These are phyloP conservation scores for Malacoraja senta DNA, from an alignment of 2,797 vertebrate species.

Conservation along the genomic window DNA sequence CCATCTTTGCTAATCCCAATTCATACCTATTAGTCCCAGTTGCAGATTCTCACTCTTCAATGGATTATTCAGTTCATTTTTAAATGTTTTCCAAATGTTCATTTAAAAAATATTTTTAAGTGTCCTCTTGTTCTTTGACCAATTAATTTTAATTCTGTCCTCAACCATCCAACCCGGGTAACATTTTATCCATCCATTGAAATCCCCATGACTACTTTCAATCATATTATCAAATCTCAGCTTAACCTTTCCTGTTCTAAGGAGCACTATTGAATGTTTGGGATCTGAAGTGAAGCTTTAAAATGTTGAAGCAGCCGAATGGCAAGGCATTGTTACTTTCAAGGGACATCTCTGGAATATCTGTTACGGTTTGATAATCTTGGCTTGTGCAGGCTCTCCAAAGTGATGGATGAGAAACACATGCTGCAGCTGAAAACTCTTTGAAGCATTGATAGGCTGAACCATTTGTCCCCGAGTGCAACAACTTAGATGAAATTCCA, in stretches of 20 bases:
- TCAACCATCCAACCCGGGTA: too few species aligned
- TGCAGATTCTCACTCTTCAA: too few species aligned
- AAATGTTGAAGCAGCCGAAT: neutral
- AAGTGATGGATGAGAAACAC: constrained; percentile 3
- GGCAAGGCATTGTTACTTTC: neutral
- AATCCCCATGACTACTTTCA: neutral
- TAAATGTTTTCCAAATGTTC: too few species aligned
- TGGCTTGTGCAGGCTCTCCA: neutral
- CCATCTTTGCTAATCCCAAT: too few species aligned
- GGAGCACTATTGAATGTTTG: neutral
- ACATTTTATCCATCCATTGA: neutral
- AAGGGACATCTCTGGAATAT: neutral
- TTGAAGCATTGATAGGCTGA: neutral
- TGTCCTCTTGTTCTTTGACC: neutral
- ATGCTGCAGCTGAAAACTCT: neutral
- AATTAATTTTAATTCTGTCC: neutral
- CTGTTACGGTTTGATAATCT: neutral
- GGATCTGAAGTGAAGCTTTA: neutral
- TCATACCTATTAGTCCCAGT: too few species aligned
- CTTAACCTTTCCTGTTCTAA: neutral
- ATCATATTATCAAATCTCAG: neutral
- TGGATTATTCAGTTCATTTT: too few species aligned
- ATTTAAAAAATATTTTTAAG: too few species aligned
- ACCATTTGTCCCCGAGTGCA: neutral
- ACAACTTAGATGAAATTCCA: neutral